Conservation (phyloP, 35 echinoderm and acorn worm genomes). For the Holothuria glaberrima region DNA sequence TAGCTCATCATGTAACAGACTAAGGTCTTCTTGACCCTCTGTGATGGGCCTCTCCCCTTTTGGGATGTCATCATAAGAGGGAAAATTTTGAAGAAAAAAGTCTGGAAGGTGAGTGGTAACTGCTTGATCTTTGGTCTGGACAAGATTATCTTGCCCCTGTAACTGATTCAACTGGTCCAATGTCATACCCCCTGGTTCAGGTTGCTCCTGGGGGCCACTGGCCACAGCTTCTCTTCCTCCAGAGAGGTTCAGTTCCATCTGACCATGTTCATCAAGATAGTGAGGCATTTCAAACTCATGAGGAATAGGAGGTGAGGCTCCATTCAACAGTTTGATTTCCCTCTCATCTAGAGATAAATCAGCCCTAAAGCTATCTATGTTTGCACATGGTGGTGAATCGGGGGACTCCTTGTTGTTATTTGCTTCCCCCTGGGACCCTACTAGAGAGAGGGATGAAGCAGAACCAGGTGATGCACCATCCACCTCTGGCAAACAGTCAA, state of each 20-base stretch:
- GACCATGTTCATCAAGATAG: slow-evolving; percentile 6
- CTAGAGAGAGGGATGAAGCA: slow-evolving; percentile 4
- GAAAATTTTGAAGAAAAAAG: slow-evolving; percentile 60
- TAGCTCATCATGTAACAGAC: slow-evolving; percentile 23
- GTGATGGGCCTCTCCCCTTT: slow-evolving; percentile 30
- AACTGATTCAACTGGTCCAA: slow-evolving; percentile 6
- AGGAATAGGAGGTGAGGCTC: slow-evolving; percentile 37
- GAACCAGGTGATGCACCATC: slow-evolving; percentile 42
- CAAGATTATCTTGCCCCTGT: neutral
- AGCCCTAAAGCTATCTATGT: slow-evolving; percentile 24
- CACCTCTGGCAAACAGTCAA: neutral
- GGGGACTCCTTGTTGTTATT: slow-evolving; percentile 62
- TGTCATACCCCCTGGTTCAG: neutral
- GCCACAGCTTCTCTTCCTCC: slow-evolving; percentile 38
- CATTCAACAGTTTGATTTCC: slow-evolving; percentile 75
- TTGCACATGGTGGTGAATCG: slow-evolving; percentile 32
- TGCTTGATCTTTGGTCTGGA: slow-evolving; percentile 60
- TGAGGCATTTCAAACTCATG: slow-evolving; percentile 45
- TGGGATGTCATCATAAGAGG: neutral
- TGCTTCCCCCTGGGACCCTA: neutral
- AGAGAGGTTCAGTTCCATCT: slow-evolving; percentile 33
- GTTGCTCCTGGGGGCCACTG: slow-evolving; percentile 7
- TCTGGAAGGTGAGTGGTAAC: slow-evolving; percentile 67
- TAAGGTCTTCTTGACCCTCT: slow-evolving; percentile 51
- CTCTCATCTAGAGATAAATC: slow-evolving; percentile 78